Evolutionary conservation across 2,113 vertebrate genomes (phyloP).

Genomic region (Ailuropoda melanoleuca): DNA sequence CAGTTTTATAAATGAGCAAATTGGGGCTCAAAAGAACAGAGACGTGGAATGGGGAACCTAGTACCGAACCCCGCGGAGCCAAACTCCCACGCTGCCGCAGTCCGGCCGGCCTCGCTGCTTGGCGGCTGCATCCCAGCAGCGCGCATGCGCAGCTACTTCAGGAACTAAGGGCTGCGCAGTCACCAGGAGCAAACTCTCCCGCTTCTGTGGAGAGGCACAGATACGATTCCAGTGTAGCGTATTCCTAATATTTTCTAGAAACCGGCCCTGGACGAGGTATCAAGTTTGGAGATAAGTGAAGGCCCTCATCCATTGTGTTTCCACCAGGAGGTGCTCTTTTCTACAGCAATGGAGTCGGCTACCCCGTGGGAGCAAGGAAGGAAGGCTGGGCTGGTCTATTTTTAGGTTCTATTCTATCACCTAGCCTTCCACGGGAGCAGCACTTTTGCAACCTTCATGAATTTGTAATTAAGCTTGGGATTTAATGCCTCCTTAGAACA

Average conservation of each 20-base stretch:
- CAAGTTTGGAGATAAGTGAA: not conserved
- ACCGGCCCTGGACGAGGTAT: not conserved
- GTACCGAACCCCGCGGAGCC: not conserved
- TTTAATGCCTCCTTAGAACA: slow-evolving; percentile 22
- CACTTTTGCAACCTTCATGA: not conserved
- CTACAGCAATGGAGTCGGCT: not conserved
- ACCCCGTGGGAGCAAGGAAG: not conserved
- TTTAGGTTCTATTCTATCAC: not conserved
- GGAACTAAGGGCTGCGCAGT: not conserved
- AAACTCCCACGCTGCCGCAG: accelerated
- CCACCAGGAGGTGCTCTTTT: not conserved
- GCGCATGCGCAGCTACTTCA: accelerated
- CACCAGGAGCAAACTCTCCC: not conserved
- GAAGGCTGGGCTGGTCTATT: not conserved
- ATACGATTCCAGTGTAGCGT: not conserved
- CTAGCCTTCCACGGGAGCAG: not conserved
- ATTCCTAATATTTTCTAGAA: not conserved
- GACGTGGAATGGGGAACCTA: too few species aligned
- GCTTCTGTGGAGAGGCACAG: too few species aligned
- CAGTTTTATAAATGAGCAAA: not conserved
- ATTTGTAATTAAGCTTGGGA: slow-evolving; percentile 30
- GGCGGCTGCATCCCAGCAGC: not conserved
- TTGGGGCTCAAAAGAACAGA: not conserved
- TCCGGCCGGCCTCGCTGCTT: accelerated
- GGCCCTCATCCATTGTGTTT: not conserved